Evolutionary conservation across 1,140 invertebrate species (phyloP).

Genomic region (Cyrtorhinus lividipennis): DNA sequence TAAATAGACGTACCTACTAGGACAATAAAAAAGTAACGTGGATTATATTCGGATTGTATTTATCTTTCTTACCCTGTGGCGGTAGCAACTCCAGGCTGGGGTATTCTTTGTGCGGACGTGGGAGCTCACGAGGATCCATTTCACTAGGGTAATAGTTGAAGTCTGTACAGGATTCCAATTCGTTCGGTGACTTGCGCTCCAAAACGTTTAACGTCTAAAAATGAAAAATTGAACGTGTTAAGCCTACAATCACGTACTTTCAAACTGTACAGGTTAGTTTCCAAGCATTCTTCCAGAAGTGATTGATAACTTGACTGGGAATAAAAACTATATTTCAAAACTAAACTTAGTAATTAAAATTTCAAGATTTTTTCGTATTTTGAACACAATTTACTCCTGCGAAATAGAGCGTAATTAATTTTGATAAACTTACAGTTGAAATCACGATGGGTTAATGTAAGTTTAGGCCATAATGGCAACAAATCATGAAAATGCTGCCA

Average conservation of each 20-base stretch:
- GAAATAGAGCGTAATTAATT: too few species aligned
- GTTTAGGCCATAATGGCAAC: too few species aligned
- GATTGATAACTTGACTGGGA: not conserved
- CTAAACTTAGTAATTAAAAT: not conserved
- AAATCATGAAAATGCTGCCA: too few species aligned
- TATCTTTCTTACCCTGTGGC: not conserved
- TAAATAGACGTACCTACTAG: too few species aligned
- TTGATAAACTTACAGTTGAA: too few species aligned
- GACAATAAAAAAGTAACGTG: too few species aligned
- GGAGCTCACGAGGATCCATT: not conserved
- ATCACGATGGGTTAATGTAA: too few species aligned
- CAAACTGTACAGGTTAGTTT: too few species aligned
- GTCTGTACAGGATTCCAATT: slow-evolving; percentile 1
- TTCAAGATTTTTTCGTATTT: not conserved
- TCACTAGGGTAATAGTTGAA: slow-evolving; percentile 8
- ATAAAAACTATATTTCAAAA: not conserved
- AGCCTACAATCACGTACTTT: too few species aligned
- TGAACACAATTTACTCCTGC: not conserved
- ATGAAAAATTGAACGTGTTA: too few species aligned
- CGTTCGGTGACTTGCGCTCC: not conserved
- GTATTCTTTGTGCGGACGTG: not conserved
- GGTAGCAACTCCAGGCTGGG: not conserved
- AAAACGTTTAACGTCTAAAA: not conserved
- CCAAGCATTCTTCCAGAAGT: not conserved
- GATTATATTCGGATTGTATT: too few species aligned